Percentiles rank a stretch among this genome's conserved stretches.
Conservation (phyloP, 2,797 vertebrate species). For the Thamnophis elegans region DNA sequence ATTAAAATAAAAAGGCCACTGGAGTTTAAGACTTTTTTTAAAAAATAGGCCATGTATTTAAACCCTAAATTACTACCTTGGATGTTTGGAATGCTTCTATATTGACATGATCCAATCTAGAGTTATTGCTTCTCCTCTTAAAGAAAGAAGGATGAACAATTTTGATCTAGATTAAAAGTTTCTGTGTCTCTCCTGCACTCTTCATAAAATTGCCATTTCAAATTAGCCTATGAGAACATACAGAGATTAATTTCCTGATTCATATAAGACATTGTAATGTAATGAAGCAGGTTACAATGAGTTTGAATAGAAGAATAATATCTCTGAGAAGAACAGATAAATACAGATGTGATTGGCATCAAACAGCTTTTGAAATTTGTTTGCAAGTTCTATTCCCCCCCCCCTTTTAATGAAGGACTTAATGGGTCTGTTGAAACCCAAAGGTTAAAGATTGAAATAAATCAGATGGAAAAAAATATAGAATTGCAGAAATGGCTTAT, state of each 20-base stretch:
- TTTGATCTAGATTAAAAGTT: not conserved
- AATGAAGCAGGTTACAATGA: constrained; percentile 27
- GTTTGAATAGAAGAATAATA: constrained; percentile 3
- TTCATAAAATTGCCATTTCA: constrained; percentile 22
- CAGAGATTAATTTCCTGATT: constrained; percentile 31
- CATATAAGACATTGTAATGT: not conserved
- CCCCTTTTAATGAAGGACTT: constrained; percentile 28
- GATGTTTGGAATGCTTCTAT: too few relatives aligned
- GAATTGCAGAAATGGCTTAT: constrained; percentile 26
- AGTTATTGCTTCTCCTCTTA: not conserved
- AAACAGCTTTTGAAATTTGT: constrained; percentile 24
- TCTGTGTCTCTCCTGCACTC: not conserved
- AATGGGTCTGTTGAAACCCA: constrained; percentile 25
- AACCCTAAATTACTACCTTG: not conserved
- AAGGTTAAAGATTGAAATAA: constrained; percentile 16
- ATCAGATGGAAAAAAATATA: constrained; percentile 18
- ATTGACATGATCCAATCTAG: not conserved
- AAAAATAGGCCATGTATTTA: not conserved
- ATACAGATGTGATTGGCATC: constrained; percentile 16
- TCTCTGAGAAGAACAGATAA: constrained; percentile 24
- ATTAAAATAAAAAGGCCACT: not conserved
- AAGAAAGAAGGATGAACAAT: not conserved
- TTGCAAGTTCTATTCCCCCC: not conserved
- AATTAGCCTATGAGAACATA: not conserved
- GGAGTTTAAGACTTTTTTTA: not conserved